Evolutionary conservation across 2,113 vertebrate genomes (phyloP), one percentile per base, ranked within the genome.

Genomic region (Eubucco bourcierii): DNA sequence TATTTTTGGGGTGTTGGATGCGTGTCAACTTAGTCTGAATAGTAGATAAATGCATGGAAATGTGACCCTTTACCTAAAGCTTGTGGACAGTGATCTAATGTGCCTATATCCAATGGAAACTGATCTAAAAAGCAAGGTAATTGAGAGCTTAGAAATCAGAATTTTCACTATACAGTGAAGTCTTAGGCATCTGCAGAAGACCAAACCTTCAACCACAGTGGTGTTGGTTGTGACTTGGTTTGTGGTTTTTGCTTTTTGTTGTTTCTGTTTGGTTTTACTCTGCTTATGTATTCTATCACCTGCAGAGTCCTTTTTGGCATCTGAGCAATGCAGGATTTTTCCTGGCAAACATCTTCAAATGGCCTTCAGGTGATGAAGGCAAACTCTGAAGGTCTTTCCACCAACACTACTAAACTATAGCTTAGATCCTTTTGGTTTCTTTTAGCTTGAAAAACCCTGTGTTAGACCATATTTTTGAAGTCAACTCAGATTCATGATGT

Each of bases 111-210:
- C 74, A 74, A 19, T 61, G 59, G 82, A 96, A 94, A 82, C 33
- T 41, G 95, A 95, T 50, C 90, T 85, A 77, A 93, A 81, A 94
- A 77, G 28, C 47, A 9, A 79, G 84, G 46, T 27, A 11, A 85
- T 8, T 31, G 61, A 70, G 41, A 0, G 2, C 44, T 52, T 80
- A 59, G 44, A 76, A 95, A 83, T 72, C 33, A 19, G 47, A 25
- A 24, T 52, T 83, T 80, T n/a, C 68, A 27, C 65, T 31, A 0
- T 3, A 27, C 4, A 53, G 63, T 1, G 29, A 79, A 80, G 37
- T 78, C n/a, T 10, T 25, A 3, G 14, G 18, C 5, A 1, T 58
- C 20, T 58, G 39, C 14, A 8, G 58, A 60, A 56, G 33, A 37
- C 24, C 64, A 46, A 6, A 39, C 3, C 20, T 86, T 67, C 60